Conservation (phyloP, 2,113 vertebrate genomes). For the Neodon shergylaensis region DNA sequence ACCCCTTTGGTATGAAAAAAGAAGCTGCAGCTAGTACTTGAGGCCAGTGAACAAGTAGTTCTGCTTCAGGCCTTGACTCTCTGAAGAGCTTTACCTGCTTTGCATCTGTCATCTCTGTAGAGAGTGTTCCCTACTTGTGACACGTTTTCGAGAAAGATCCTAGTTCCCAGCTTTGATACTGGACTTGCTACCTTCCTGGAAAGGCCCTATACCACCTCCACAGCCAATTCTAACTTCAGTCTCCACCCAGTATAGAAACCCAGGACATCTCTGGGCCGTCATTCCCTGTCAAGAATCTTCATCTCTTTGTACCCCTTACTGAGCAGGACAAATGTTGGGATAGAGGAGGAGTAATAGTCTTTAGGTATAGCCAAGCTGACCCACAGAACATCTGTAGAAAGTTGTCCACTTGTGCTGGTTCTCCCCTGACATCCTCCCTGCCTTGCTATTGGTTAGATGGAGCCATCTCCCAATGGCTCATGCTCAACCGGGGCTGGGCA, state of each 20-base stretch:
- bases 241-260: background rate
- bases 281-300: background rate
- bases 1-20: background rate
- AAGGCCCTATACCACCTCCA: background rate
- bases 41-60: background rate
- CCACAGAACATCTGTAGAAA: background rate
- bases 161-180: background rate
- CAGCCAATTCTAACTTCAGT: background rate
- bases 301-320: background rate
- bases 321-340: background rate
- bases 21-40: background rate
- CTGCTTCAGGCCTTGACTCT: background rate
- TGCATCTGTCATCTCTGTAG: background rate
- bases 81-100: background rate
- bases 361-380: background rate
- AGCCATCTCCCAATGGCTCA: background rate
- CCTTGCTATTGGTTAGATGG: background rate
- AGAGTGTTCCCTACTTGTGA: background rate
- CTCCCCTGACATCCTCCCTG: background rate
- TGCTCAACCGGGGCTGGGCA: background rate
- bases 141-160: too few relatives aligned
- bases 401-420: background rate
- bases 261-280: too few relatives aligned
- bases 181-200: background rate
- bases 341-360: background rate